Percentiles rank a stretch among this genome's conserved stretches.
These are phyloP conservation scores for Eptesicus fuscus DNA, from an alignment of 2,113 vertebrate genomes.

Conservation along the genomic window DNA sequence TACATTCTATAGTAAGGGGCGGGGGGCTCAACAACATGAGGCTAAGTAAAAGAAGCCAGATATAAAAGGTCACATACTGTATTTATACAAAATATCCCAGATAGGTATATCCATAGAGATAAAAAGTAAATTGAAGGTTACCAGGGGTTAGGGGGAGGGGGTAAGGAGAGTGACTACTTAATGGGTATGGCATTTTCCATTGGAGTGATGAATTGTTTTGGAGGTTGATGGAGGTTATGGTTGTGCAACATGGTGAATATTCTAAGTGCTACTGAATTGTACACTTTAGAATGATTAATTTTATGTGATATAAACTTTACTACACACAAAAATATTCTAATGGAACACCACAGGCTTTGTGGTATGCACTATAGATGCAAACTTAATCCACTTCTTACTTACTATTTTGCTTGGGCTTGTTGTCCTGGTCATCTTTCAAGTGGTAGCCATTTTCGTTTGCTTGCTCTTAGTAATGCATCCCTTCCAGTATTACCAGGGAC, in stretches of 20 bases:
- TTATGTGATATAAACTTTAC: background rate
- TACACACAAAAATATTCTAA: background rate
- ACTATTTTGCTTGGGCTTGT: background rate
- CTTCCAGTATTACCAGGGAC: background rate
- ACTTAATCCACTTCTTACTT: background rate
- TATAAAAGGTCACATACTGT: background rate
- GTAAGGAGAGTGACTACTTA: background rate
- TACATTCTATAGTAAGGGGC: background rate
- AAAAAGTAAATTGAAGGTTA: background rate
- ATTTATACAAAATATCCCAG: background rate
- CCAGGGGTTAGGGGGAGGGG: background rate
- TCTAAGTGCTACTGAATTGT: background rate
- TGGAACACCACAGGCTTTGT: background rate
- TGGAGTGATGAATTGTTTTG: background rate
- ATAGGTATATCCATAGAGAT: background rate
- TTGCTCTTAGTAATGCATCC: background rate
- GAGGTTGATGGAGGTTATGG: background rate
- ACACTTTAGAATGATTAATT: background rate
- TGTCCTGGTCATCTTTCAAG: background rate
- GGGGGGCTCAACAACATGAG: background rate
- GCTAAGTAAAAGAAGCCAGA: background rate
- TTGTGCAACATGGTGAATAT: background rate
- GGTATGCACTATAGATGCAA: background rate
- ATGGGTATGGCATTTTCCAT: background rate
- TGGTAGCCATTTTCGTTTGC: background rate